Evolutionary conservation across 1,140 invertebrate species (phyloP).

Genomic region (Zaprionus gabonicus): DNA sequence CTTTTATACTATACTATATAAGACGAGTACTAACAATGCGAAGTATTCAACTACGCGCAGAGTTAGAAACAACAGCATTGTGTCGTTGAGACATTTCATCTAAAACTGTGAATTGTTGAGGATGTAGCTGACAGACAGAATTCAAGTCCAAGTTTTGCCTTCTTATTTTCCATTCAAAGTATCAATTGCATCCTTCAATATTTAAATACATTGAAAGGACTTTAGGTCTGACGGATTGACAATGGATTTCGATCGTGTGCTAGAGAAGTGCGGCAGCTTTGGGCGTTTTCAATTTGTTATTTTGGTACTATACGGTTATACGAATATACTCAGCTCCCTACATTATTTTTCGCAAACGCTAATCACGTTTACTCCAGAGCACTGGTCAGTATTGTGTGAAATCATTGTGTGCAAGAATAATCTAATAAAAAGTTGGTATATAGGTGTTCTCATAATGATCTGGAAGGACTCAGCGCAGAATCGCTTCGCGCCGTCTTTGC

Average conservation of each 20-base stretch:
- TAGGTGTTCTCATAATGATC: slow-evolving; percentile 67
- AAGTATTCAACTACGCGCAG: slow-evolving; percentile 50
- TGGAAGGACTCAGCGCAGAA: slow-evolving; percentile 51
- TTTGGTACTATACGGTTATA: slow-evolving; percentile 86
- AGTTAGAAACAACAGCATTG: slow-evolving; percentile 16
- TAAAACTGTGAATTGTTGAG: slow-evolving; percentile 24
- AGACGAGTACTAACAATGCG: slow-evolving; percentile 28
- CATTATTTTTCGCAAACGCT: slow-evolving; percentile 87
- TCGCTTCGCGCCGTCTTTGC: slow-evolving; percentile 62
- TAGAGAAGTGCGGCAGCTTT: slow-evolving; percentile 87
- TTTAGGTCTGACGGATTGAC: neutral
- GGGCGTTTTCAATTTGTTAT: slow-evolving; percentile 87
- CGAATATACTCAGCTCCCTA: slow-evolving; percentile 85
- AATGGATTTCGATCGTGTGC: slow-evolving; percentile 86
- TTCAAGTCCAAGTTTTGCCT: neutral
- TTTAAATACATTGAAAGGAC: neutral
- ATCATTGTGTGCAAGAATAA: neutral
- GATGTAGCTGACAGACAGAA: slow-evolving; percentile 53
- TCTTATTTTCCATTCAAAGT: neutral
- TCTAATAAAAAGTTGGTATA: neutral
- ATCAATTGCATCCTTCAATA: neutral
- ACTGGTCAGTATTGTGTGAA: slow-evolving; percentile 73
- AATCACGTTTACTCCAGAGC: slow-evolving; percentile 85
- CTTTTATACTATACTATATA: slow-evolving; percentile 62
- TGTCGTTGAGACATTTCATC: neutral